phyloP scores from a whole-genome alignment of 1,140 invertebrate species.

The Matsumurasca onukii region DNA sequence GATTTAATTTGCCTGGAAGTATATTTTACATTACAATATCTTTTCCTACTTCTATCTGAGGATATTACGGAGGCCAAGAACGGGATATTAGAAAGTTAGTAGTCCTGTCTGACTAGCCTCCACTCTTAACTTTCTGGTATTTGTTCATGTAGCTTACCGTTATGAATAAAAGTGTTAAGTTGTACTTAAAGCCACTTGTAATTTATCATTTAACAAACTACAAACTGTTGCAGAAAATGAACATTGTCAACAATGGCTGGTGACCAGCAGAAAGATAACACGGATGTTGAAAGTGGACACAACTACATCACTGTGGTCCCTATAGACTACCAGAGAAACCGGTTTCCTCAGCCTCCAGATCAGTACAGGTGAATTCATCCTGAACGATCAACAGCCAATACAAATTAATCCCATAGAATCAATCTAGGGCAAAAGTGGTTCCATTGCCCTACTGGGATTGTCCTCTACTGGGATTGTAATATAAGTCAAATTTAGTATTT shows the following conservation, averaged over 20 bases:
- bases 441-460: neutral
- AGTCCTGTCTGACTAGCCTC: too few relatives aligned
- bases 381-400: neutral
- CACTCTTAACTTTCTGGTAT: too few relatives aligned
- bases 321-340: slow-evolving; percentile 40
- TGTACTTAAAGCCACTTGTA: too few relatives aligned
- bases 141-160: too few relatives aligned
- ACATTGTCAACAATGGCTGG: neutral
- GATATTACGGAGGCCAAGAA: too few relatives aligned
- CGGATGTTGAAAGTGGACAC: slow-evolving; percentile 28
- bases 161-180: too few relatives aligned
- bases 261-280: slow-evolving; percentile 28
- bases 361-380: slow-evolving; percentile 39
- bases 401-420: neutral
- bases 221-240: too few relatives aligned
- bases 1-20: too few relatives aligned
- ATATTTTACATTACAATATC: too few relatives aligned
- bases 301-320: slow-evolving; percentile 41
- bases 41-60: too few relatives aligned
- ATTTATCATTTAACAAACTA: too few relatives aligned
- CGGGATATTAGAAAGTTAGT: too few relatives aligned
- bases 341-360: slow-evolving; percentile 40
- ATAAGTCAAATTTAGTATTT: neutral
- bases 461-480: neutral
- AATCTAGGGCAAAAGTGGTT: neutral